Conservation (phyloP, 2,113 vertebrate species). For the Otolemur garnettii region DNA sequence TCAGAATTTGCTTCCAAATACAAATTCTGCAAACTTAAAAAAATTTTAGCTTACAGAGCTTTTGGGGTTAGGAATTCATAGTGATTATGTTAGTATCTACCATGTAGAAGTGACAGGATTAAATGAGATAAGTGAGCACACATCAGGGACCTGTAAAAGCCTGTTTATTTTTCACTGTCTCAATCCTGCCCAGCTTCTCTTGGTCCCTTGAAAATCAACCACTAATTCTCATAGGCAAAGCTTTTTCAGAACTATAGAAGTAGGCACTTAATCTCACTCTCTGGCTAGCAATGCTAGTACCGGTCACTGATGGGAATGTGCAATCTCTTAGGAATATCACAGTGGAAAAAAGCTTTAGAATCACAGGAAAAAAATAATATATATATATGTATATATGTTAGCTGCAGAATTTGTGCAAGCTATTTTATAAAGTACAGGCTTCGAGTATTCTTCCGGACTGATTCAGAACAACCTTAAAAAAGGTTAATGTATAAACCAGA, state of each 20-base stretch:
- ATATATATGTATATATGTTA: neutral
- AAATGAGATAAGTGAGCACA: neutral
- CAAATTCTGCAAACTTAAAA: neutral
- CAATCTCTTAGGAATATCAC: neutral
- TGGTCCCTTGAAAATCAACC: neutral
- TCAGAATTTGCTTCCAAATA: constrained; percentile 27
- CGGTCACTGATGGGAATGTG: neutral
- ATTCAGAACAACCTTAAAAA: neutral
- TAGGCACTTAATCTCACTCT: neutral
- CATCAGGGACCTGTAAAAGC: neutral
- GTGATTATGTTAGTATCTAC: neutral
- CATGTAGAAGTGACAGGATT: neutral
- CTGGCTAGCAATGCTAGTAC: neutral
- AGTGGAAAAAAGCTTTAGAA: neutral
- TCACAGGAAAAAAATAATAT: neutral
- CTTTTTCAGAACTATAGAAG: neutral
- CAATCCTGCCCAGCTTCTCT: neutral
- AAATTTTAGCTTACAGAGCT: neutral
- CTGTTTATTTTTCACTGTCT: neutral
- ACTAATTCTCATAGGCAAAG: neutral
- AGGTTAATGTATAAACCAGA: neutral
- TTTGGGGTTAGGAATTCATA: neutral
- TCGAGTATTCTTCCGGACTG: neutral
- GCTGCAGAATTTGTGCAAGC: neutral
- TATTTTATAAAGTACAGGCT: neutral